Conservation (phyloP, 1,140 invertebrate species). For the Anastrepha obliqua region DNA sequence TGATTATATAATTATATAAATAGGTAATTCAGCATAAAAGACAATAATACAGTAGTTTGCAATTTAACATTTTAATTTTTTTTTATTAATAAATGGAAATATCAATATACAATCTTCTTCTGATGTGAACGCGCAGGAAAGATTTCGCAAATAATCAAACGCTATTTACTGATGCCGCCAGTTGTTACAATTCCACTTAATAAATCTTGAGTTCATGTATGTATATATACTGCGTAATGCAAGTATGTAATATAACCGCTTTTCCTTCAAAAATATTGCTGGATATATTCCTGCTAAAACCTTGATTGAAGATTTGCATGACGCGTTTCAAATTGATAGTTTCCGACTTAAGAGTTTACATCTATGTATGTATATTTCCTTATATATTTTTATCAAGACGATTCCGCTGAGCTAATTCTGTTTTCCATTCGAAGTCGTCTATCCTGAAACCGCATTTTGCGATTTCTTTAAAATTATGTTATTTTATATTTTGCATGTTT, state of each 20-base stretch:
- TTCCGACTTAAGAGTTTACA: slow-evolving; percentile 40
- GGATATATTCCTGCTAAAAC: not conserved
- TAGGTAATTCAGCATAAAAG: slow-evolving; percentile 65
- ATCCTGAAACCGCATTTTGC: slow-evolving; percentile 18
- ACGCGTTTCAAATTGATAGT: not conserved
- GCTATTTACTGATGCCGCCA: not conserved
- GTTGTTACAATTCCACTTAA: not conserved
- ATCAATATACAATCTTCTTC: slow-evolving; percentile 71
- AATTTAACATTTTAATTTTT: slow-evolving; percentile 61
- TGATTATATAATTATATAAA: slow-evolving; percentile 46
- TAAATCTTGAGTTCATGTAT: not conserved
- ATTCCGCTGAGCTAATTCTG: slow-evolving; percentile 8
- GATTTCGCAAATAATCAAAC: not conserved
- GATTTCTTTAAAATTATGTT: slow-evolving; percentile 28
- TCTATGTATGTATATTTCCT: slow-evolving; percentile 38
- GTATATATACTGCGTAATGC: not conserved
- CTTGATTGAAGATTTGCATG: not conserved
- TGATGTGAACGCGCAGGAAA: slow-evolving; percentile 52
- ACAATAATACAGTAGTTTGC: slow-evolving; percentile 65
- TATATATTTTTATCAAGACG: slow-evolving; percentile 9
- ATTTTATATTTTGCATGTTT: slow-evolving; percentile 19
- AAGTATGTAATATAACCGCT: not conserved
- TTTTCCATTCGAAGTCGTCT: slow-evolving; percentile 5
- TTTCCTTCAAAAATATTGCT: not conserved
- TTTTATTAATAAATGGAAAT: slow-evolving; percentile 75